A percentile compares a stretch with the other conserved stretches of the same genome.
Conservation (phyloP, 2,888 invertebrate genomes). For the Proisotoma minuta region DNA sequence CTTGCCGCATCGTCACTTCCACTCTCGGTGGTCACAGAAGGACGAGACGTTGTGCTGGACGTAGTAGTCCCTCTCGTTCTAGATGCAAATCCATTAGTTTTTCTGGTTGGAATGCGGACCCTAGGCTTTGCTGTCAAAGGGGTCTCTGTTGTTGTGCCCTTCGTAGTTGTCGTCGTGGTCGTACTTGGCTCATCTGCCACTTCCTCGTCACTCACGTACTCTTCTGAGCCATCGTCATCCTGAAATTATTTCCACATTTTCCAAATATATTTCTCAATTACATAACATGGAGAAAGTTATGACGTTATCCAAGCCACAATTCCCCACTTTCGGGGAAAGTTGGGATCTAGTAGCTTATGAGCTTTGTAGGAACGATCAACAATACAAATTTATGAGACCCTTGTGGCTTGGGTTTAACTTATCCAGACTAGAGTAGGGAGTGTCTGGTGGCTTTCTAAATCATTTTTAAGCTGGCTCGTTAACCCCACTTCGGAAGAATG, state of each 20-base stretch:
- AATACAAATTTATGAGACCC: not conserved
- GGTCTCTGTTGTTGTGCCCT: constrained; percentile 17
- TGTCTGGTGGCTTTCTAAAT: not conserved
- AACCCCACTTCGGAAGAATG: not conserved
- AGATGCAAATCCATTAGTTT: constrained; percentile 29
- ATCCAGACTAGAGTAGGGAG: not conserved
- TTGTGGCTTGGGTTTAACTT: not conserved
- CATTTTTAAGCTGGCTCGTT: not conserved
- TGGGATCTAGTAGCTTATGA: too few species aligned
- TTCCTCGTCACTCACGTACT: constrained; percentile 20
- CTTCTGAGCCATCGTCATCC: constrained; percentile 23
- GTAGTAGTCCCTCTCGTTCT: constrained; percentile 21
- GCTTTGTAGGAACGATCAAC: too few species aligned
- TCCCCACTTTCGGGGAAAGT: too few species aligned
- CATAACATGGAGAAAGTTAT: too few species aligned
- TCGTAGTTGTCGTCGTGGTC: constrained; percentile 29
- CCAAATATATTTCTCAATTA: not conserved
- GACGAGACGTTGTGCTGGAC: not conserved
- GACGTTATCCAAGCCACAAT: too few species aligned
- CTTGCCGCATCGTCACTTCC: constrained; percentile 7
- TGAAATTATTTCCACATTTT: not conserved
- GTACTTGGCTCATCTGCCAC: constrained; percentile 19
- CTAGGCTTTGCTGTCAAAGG: constrained; percentile 26
- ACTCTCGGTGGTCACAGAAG: not conserved
- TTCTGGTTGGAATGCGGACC: constrained; percentile 41